Percentiles rank a stretch among this genome's conserved stretches.
phyloP scores from a whole-genome alignment of 2,113 vertebrate species.

The Seriola rivoliana region DNA sequence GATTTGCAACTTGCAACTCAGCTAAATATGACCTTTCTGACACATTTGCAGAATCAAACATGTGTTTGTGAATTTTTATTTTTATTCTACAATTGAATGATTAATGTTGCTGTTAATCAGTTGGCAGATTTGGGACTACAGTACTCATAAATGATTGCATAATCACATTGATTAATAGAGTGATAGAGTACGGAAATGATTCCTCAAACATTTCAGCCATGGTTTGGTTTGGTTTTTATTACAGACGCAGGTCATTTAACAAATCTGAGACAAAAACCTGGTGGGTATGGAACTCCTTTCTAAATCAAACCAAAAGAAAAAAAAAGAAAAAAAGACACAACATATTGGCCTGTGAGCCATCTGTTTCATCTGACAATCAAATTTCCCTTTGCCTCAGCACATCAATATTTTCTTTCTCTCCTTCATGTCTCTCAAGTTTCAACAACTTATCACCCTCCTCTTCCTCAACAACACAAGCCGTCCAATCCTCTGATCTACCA shows the following conservation, averaged over 20 bases:
- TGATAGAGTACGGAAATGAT: background rate
- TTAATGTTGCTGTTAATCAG: background rate
- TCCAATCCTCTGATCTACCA: constrained; percentile 58
- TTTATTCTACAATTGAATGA: background rate
- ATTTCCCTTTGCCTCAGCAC: constrained; percentile 40
- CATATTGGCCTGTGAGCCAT: constrained; percentile 27
- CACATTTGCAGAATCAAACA: background rate
- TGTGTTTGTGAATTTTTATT: background rate
- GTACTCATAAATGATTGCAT: background rate
- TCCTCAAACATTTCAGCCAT: background rate
- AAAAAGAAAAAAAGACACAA: constrained; percentile 17
- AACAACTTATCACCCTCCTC: constrained; percentile 35
- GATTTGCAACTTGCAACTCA: too few species aligned
- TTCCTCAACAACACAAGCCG: constrained; percentile 16
- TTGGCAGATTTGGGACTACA: background rate
- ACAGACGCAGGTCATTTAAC: background rate
- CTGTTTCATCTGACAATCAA: constrained; percentile 45
- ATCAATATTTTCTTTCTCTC: constrained; percentile 32
- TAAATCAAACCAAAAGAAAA: constrained; percentile 34
- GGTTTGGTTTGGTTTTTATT: constrained; percentile 3
- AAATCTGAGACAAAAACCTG: background rate
- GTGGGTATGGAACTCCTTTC: constrained; percentile 13
- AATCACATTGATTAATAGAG: background rate
- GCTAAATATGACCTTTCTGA: background rate
- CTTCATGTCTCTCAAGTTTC: constrained; percentile 47